Evolutionary conservation across 2,797 vertebrate species (phyloP).

Genomic region (Sebastes iracundus): DNA sequence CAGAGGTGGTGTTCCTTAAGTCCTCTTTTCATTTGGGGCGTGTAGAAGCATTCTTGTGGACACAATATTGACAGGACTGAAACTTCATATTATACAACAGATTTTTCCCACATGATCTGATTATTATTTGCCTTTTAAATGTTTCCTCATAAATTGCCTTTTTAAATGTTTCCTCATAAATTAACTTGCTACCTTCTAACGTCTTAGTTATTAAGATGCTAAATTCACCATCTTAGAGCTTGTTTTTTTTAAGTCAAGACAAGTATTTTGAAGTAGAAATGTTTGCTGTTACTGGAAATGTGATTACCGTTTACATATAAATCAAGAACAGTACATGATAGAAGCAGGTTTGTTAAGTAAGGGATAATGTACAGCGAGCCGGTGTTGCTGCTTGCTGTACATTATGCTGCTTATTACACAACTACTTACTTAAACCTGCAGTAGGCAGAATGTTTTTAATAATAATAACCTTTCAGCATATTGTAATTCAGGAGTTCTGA

Average conservation of each 20-base stretch:
- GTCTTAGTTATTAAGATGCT: not conserved
- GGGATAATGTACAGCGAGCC: too few relatives aligned
- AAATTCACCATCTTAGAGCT: not conserved
- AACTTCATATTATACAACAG: not conserved
- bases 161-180: not conserved
- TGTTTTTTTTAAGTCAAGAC: not conserved
- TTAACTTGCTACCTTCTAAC: not conserved
- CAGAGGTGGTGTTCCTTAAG: constrained; percentile 82
- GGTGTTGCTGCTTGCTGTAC: too few relatives aligned
- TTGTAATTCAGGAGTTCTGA: too few relatives aligned
- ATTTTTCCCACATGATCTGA: not conserved
- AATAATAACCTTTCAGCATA: too few relatives aligned
- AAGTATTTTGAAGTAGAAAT: not conserved
- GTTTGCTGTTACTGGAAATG: not conserved
- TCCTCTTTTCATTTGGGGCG: not conserved
- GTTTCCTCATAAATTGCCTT: not conserved
- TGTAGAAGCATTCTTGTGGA: not conserved
- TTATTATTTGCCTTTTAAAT: not conserved
- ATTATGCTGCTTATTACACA: too few relatives aligned
- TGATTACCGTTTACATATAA: not conserved
- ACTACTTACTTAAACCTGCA: too few relatives aligned
- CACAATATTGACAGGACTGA: not conserved
- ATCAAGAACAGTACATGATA: not conserved
- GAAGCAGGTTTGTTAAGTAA: not conserved
- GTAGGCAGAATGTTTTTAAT: too few relatives aligned